Percentiles rank a stretch among this genome's conserved stretches.
phyloP scores from a whole-genome alignment of 2,113 vertebrate genomes.

The Pongo abelii region DNA sequence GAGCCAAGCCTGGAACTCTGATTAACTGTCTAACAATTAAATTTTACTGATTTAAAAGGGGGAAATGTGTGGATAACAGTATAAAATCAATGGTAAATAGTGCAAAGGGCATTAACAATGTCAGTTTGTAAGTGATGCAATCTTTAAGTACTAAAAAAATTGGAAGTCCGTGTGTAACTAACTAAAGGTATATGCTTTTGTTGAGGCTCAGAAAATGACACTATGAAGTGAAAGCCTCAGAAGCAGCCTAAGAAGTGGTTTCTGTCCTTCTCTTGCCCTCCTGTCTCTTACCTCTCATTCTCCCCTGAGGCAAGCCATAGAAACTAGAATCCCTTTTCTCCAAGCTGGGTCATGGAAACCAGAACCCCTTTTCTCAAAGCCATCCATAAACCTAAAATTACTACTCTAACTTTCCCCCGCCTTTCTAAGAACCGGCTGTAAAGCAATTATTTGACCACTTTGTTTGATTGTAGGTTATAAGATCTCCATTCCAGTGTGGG shows the following conservation, averaged over 20 bases:
- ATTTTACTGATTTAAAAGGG: neutral
- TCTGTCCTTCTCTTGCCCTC: neutral
- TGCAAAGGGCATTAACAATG: neutral
- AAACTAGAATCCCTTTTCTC: neutral
- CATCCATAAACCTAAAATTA: neutral
- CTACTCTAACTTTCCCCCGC: neutral
- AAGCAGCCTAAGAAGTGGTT: neutral
- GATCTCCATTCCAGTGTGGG: neutral
- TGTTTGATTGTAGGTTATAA: neutral
- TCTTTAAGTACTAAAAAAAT: neutral
- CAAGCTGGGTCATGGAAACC: neutral
- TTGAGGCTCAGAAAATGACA: neutral
- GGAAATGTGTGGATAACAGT: neutral
- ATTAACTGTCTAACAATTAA: neutral
- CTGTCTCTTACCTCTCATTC: neutral
- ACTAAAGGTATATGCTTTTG: neutral
- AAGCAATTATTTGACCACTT: neutral
- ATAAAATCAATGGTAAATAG: slow-evolving; percentile 17
- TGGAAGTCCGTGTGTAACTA: neutral
- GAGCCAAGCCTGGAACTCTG: neutral
- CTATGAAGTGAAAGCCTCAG: neutral
- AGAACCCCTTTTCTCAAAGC: neutral
- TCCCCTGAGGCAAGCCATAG: neutral
- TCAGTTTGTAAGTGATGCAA: neutral
- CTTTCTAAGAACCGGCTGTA: neutral